Evolutionary conservation across 2,113 vertebrate species (phyloP).

Genomic region (Prietella phreatophila): DNA sequence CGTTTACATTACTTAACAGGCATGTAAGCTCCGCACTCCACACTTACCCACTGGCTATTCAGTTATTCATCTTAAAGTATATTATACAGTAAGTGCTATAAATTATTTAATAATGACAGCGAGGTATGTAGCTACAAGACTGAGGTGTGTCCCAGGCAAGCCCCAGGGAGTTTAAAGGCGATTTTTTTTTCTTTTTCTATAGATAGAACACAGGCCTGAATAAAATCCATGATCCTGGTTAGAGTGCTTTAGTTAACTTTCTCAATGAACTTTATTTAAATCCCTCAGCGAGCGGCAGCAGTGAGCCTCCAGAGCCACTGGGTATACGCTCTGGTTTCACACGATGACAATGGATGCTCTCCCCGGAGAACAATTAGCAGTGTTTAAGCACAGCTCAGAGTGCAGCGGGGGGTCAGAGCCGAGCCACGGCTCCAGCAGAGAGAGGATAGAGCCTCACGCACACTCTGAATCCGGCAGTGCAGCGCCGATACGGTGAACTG

Average conservation of each 20-base stretch:
- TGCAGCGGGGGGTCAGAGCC: constrained; percentile 42
- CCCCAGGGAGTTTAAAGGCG: neutral
- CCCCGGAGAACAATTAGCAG: constrained; percentile 53
- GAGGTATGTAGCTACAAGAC: neutral
- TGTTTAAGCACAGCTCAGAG: constrained; percentile 44
- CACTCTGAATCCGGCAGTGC: neutral
- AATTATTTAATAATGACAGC: neutral
- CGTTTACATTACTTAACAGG: neutral
- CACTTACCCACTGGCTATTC: neutral
- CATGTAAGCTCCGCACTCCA: neutral
- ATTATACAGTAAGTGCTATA: neutral
- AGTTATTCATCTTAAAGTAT: neutral
- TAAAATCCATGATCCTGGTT: neutral
- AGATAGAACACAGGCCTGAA: neutral
- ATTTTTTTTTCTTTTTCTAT: neutral
- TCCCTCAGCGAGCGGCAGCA: constrained; percentile 38
- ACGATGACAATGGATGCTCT: constrained; percentile 45
- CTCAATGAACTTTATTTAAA: constrained; percentile 43
- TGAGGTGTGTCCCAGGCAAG: neutral
- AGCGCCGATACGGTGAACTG: neutral
- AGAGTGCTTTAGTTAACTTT: constrained; percentile 10
- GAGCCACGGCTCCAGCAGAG: constrained; percentile 27
- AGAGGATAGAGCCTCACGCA: constrained; percentile 22
- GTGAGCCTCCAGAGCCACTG: constrained; percentile 24
- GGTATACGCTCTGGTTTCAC: constrained; percentile 33